Evolutionary conservation across 2,113 vertebrate genomes (phyloP).

Genomic region (Solea solea): DNA sequence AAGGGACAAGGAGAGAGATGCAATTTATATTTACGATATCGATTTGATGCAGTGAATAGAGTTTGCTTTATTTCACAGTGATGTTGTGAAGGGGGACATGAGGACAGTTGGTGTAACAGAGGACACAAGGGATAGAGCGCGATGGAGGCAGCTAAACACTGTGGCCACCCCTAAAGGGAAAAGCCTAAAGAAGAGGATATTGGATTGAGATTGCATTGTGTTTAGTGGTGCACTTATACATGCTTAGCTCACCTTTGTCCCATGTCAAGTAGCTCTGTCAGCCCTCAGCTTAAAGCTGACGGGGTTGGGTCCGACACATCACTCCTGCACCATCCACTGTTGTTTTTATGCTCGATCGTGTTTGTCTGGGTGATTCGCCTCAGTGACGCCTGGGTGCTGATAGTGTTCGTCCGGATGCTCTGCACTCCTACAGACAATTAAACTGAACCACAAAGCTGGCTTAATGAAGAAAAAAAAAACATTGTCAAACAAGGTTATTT

Average conservation of each 20-base stretch:
- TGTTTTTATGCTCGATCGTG: conserved; percentile 38
- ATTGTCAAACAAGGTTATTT: conserved; percentile 57
- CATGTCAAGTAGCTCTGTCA: conserved; percentile 46
- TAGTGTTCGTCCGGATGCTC: conserved; percentile 72
- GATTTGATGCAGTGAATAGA: conserved; percentile 15
- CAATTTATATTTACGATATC: conserved; percentile 23
- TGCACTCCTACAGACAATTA: conserved; percentile 69
- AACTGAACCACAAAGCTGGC: conserved; percentile 65
- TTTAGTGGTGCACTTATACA: not conserved
- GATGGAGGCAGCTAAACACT: too few species aligned
- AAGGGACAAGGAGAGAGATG: not conserved
- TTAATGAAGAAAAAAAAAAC: conserved; percentile 72
- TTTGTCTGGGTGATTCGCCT: conserved; percentile 58
- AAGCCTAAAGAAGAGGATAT: too few species aligned
- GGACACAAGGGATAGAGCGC: too few species aligned
- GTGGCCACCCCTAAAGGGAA: too few species aligned
- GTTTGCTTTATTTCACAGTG: not conserved
- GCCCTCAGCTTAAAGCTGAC: conserved; percentile 36
- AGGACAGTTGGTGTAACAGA: too few species aligned
- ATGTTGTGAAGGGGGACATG: not conserved
- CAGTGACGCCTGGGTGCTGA: conserved; percentile 71
- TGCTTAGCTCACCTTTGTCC: conserved; percentile 47
- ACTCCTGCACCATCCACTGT: conserved; percentile 19
- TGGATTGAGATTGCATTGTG: not conserved
- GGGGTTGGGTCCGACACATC: conserved; percentile 14